phyloP scores from a whole-genome alignment of 2,888 invertebrate species.

The Tortricodes alternella region DNA sequence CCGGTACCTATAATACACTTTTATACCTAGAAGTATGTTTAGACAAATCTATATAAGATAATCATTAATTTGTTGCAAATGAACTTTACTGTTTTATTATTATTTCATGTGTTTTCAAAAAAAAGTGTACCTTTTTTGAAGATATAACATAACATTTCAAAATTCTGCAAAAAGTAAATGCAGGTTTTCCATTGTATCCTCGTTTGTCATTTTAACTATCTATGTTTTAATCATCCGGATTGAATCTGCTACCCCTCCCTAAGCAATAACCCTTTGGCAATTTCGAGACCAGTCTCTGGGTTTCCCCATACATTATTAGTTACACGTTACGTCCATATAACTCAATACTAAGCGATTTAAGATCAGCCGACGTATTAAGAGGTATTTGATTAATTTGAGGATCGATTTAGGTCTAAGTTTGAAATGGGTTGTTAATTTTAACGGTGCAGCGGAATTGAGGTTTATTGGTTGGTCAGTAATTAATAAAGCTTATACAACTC shows the following conservation, averaged over 20 bases:
- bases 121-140: too few relatives aligned
- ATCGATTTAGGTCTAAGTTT: conserved; percentile 38
- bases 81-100: too few relatives aligned
- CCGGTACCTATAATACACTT: too few relatives aligned
- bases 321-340: conserved; percentile 71
- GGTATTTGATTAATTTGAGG: conserved; percentile 71
- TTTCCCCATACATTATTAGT: conserved; percentile 72
- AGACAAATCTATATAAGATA: too few relatives aligned
- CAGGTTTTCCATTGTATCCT: too few relatives aligned
- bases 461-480: background rate
- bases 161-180: too few relatives aligned
- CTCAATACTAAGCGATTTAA: conserved; percentile 77
- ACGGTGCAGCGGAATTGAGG: background rate
- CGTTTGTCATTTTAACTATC: too few relatives aligned
- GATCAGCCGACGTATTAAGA: conserved; percentile 64
- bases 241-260: conserved; percentile 41
- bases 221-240: background rate
- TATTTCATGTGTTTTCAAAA: too few relatives aligned
- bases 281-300: conserved; percentile 57
- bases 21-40: too few relatives aligned
- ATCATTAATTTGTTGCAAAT: too few relatives aligned
- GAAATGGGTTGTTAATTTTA: background rate
- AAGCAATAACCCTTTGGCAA: conserved; percentile 61
- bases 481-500: background rate
- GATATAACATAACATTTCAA: too few relatives aligned